Percentiles rank a stretch among this genome's conserved stretches.
These are phyloP conservation scores for Brenthis hecate DNA, from an alignment of 2,888 invertebrate genomes.

Conservation along the genomic window DNA sequence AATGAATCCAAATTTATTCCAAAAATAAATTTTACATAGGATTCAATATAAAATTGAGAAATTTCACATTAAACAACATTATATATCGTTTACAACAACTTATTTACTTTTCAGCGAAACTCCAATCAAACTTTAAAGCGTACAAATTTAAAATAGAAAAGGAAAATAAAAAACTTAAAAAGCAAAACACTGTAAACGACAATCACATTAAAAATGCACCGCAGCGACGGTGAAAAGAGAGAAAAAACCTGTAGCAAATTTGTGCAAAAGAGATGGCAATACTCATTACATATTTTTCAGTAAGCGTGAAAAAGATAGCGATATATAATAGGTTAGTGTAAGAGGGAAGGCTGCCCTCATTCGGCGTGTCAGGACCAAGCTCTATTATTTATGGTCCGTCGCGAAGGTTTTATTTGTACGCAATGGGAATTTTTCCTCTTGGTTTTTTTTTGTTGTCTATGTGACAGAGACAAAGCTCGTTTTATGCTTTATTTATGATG, in stretches of 20 bases:
- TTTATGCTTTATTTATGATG: background rate
- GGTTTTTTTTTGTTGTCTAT: slow-evolving; percentile 22
- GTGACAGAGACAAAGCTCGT: background rate
- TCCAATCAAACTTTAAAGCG: slow-evolving; percentile 4
- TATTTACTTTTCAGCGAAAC: background rate
- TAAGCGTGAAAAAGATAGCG: background rate
- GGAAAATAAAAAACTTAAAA: slow-evolving; percentile 49
- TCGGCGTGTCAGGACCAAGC: slow-evolving; percentile 69
- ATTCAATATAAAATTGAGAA: too few species aligned
- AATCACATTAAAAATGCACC: slow-evolving; percentile 39
- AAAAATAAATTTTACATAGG: too few species aligned
- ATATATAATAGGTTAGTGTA: slow-evolving; percentile 2
- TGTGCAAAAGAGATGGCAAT: background rate
- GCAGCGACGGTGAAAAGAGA: slow-evolving; percentile 19
- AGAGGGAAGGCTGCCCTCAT: slow-evolving; percentile 49
- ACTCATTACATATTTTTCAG: background rate
- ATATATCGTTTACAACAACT: background rate
- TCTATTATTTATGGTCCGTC: slow-evolving; percentile 66
- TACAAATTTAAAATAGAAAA: slow-evolving; percentile 32
- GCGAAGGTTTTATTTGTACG: slow-evolving; percentile 32
- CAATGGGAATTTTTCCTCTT: slow-evolving; percentile 27
- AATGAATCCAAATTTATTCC: too few species aligned
- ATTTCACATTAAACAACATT: background rate
- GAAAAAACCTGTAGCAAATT: background rate
- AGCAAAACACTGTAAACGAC: slow-evolving; percentile 37